Conservation (phyloP, 2,113 vertebrate genomes). For the Plestiodon gilberti region DNA sequence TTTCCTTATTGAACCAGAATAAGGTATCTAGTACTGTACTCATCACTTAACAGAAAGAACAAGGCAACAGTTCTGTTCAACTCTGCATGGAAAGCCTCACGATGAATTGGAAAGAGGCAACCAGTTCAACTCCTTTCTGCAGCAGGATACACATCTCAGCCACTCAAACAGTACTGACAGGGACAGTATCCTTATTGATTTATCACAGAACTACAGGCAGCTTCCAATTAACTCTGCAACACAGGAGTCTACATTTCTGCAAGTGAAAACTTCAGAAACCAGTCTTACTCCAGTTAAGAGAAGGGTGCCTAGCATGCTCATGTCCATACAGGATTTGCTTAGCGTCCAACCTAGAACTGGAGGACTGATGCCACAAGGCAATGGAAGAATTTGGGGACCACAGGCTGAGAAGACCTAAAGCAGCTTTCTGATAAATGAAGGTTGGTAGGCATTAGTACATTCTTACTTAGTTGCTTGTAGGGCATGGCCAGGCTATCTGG, state of each 20-base stretch:
- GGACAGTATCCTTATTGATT: background rate
- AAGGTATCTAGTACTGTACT: background rate
- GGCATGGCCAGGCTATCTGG: background rate
- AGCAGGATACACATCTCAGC: background rate
- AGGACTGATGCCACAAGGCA: no score
- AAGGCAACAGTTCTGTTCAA: background rate
- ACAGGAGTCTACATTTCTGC: background rate
- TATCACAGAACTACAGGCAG: background rate
- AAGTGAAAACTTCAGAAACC: background rate
- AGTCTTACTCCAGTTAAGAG: background rate
- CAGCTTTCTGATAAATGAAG: background rate
- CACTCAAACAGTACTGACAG: background rate
- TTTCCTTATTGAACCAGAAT: background rate
- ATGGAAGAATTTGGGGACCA: no score
- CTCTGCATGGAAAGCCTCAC: conserved; percentile 3
- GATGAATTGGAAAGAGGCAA: background rate
- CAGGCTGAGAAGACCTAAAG: background rate
- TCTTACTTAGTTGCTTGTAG: background rate
- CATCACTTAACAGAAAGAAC: background rate
- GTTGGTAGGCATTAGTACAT: background rate
- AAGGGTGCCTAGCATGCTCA: background rate
- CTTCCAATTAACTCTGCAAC: background rate
- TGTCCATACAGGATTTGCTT: background rate
- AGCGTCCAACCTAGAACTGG: background rate
- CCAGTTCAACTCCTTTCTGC: background rate